phyloP scores from a whole-genome alignment of 1,140 invertebrate genomes.

The Medauroidea extradentata region DNA sequence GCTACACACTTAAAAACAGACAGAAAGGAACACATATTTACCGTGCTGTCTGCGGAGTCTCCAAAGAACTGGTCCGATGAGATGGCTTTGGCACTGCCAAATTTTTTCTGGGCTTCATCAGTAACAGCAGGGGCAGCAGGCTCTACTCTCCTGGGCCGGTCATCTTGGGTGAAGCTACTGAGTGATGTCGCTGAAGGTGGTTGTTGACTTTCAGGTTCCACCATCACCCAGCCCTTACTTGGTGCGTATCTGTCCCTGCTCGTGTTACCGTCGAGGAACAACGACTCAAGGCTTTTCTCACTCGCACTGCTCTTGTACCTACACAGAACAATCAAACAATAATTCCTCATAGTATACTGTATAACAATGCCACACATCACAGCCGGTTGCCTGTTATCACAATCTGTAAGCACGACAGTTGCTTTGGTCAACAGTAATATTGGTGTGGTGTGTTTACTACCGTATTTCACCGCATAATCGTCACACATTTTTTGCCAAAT shows the following conservation, averaged over 20 bases:
- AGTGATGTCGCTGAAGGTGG: too few species aligned
- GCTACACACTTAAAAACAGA: too few species aligned
- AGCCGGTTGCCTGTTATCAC: too few species aligned
- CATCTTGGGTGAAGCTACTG: constrained; percentile 25
- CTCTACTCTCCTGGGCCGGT: background rate
- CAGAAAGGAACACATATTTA: too few species aligned
- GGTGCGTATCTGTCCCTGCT: constrained; percentile 10
- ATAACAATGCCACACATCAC: too few species aligned
- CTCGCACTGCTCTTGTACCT: constrained; percentile 13
- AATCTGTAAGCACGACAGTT: too few species aligned
- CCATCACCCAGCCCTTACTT: constrained; percentile 3
- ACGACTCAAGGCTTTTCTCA: constrained; percentile 6
- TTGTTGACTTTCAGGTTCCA: constrained; percentile 5
- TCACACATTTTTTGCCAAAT: too few species aligned
- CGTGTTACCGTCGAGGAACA: constrained; percentile 11
- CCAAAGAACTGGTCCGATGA: constrained; percentile 95
- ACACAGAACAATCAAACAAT: too few species aligned
- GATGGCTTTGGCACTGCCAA: constrained; percentile 94
- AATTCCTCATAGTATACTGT: too few species aligned
- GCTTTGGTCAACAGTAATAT: too few species aligned
- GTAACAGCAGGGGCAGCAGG: background rate
- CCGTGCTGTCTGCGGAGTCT: constrained; percentile 48
- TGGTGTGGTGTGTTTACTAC: too few species aligned
- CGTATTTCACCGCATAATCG: too few species aligned
- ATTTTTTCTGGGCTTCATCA: constrained; percentile 86